Evolutionary conservation across 2,797 vertebrate genomes (phyloP).

Genomic region (Garrulus glandarius): DNA sequence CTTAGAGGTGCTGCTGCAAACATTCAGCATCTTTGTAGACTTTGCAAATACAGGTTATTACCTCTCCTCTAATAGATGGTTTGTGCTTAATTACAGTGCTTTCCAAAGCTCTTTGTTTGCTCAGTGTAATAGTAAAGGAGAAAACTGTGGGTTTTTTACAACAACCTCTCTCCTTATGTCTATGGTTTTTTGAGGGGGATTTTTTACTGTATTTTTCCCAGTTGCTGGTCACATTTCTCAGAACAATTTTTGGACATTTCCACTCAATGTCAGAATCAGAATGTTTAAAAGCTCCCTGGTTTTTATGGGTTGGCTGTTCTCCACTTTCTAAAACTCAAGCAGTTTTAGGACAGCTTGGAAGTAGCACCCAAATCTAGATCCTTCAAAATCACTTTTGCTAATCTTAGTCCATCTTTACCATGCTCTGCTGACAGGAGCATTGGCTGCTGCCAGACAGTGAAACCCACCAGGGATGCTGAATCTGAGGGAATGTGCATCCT

Average conservation of each 20-base stretch:
- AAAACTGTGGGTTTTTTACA: neutral
- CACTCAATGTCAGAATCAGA: neutral
- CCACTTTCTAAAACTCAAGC: neutral
- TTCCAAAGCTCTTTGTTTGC: neutral
- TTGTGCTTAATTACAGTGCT: neutral
- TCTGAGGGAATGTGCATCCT: neutral
- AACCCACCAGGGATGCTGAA: neutral
- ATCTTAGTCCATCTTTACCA: neutral
- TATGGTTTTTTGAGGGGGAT: neutral
- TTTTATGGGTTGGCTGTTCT: neutral
- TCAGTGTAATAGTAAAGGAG: neutral
- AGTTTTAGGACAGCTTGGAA: neutral
- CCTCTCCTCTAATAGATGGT: neutral
- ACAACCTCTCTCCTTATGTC: neutral
- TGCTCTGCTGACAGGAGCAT: neutral
- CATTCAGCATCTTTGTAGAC: neutral
- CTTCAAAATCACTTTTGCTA: neutral
- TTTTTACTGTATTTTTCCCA: slow-evolving; percentile 10
- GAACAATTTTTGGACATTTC: neutral
- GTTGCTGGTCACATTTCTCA: slow-evolving; percentile 18
- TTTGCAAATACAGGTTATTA: neutral
- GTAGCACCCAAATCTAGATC: neutral
- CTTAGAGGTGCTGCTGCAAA: neutral
- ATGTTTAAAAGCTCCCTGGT: neutral
- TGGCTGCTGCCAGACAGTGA: neutral